Conservation (phyloP, 2,888 invertebrate genomes). For the Ametastegia equiseti region DNA sequence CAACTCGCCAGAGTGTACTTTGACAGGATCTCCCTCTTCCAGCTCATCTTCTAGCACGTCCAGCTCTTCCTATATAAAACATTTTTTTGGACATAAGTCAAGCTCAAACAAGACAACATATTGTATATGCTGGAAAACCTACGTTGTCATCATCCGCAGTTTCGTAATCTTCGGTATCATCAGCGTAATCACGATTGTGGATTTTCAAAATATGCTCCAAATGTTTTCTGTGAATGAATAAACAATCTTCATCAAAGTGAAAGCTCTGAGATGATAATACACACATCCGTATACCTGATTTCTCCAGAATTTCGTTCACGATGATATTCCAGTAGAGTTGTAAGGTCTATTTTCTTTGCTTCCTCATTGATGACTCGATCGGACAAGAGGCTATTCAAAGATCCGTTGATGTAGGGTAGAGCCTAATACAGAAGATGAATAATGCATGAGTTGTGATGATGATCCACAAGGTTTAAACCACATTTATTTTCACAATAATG, state of each 20-base stretch:
- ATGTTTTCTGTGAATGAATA: constrained; percentile 60
- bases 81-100: background rate
- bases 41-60: constrained; percentile 69
- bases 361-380: constrained; percentile 77
- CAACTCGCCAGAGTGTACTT: constrained; percentile 65
- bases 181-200: constrained; percentile 60
- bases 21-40: constrained; percentile 69
- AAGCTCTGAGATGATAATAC: background rate
- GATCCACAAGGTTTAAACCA: background rate
- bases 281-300: constrained; percentile 58
- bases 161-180: constrained; percentile 52
- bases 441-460: background rate
- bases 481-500: background rate
- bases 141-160: constrained; percentile 68
- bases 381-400: constrained; percentile 74
- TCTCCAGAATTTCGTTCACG: constrained; percentile 62
- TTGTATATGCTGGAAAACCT: constrained; percentile 49
- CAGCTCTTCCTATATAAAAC: constrained; percentile 64
- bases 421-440: constrained; percentile 57
- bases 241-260: constrained; percentile 12
- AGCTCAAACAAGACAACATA: background rate
- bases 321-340: constrained; percentile 64
- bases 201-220: constrained; percentile 66
- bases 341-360: constrained; percentile 70
- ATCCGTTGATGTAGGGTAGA: constrained; percentile 72